These are phyloP conservation scores for Alouatta palliata DNA, from an alignment of 2,113 vertebrate species.

Conservation along the genomic window DNA sequence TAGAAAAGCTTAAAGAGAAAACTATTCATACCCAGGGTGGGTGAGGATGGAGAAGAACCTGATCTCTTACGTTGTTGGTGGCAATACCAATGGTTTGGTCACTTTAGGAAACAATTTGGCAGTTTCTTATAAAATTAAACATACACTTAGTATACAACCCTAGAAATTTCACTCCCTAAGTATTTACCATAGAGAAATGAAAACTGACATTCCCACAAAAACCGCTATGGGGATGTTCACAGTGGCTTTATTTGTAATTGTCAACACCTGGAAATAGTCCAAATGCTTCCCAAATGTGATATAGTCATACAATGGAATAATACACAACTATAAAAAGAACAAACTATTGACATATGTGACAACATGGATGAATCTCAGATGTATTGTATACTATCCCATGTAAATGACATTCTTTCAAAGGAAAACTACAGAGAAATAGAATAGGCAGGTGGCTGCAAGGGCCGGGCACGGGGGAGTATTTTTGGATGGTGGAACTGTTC, in stretches of 20 bases:
- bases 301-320: not conserved
- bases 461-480: not conserved
- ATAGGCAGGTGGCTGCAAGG: not conserved
- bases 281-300: not conserved
- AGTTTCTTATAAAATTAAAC: constrained; percentile 37
- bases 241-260: not conserved
- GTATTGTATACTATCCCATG: not conserved
- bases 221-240: not conserved
- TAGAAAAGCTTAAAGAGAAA: not conserved
- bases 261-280: not conserved
- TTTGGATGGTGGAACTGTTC: not conserved
- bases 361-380: not conserved
- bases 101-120: not conserved
- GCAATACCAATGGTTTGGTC: not conserved
- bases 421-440: not conserved
- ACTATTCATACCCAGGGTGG: not conserved
- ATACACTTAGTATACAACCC: not conserved
- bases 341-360: not conserved
- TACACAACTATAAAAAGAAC: not conserved
- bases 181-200: not conserved
- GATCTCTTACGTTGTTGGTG: not conserved
- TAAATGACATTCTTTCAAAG: not conserved
- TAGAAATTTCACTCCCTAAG: not conserved
- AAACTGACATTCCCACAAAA: not conserved
- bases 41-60: not conserved